Evolutionary conservation across 37 sponge, comb jelly and placozoan genomes (phyloP), one percentile per base, ranked within the genome.

Genomic region (Cladorhizidae sp.): DNA sequence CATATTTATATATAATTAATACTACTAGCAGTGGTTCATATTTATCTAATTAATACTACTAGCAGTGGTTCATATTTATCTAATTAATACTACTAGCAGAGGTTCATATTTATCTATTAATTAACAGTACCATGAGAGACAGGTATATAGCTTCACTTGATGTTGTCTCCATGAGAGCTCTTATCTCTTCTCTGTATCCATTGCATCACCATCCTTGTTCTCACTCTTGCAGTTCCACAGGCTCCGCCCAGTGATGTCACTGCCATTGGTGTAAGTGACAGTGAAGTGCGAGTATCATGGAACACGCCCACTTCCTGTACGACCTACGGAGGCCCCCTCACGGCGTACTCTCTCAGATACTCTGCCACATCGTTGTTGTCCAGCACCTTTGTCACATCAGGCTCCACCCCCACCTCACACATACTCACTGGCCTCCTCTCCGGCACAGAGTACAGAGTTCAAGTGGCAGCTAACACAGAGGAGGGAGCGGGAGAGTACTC

Each of bases 141-240:
- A n/a, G n/a, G n/a, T n/a, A n/a, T n/a, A n/a, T n/a, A n/a, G n/a
- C n/a, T n/a, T n/a, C n/a, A n/a, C n/a, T n/a, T n/a, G n/a, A n/a
- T n/a, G n/a, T n/a, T n/a, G n/a, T n/a, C n/a, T n/a, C n/a, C n/a
- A n/a, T n/a, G n/a, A n/a, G n/a, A n/a, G n/a, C n/a, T n/a, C n/a
- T n/a, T n/a, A n/a, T n/a, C n/a, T n/a, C n/a, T n/a, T n/a, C n/a
- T n/a, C n/a, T n/a, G n/a, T n/a, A n/a, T n/a, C n/a, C n/a, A n/a
- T n/a, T n/a, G n/a, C n/a, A n/a, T n/a, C n/a, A n/a, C n/a, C n/a
- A n/a, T n/a, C n/a, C n/a, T n/a, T n/a, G n/a, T n/a, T n/a, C n/a
- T n/a, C n/a, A n/a, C n/a, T n/a, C n/a, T n/a, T 71, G 71, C 79
- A 78, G 79, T 41, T 1, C 79, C 79, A 1, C 68, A 22, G 35